Conservation (phyloP, 2,113 vertebrate genomes). For the Aramus guarauna region DNA sequence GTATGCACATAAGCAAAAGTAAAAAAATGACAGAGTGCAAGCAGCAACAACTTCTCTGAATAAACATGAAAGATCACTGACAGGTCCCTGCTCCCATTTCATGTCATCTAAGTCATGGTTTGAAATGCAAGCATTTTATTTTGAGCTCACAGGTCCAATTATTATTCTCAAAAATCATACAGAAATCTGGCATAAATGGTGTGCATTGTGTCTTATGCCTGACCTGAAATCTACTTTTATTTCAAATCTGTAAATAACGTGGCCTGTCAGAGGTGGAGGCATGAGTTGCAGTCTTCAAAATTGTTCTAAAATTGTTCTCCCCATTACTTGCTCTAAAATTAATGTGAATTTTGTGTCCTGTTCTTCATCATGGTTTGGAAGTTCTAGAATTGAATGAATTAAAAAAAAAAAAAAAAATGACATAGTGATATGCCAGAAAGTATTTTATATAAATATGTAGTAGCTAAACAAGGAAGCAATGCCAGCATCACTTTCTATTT, state of each 20-base stretch:
- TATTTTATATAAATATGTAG: neutral
- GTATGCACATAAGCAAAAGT: neutral
- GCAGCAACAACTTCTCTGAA: neutral
- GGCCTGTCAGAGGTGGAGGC: neutral
- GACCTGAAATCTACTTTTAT: neutral
- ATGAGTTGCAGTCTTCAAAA: neutral
- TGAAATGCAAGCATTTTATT: slow-evolving; percentile 7
- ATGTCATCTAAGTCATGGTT: neutral
- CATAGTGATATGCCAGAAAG: neutral
- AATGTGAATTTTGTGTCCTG: neutral
- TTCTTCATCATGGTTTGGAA: neutral
- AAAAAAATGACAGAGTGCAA: slow-evolving; percentile 27
- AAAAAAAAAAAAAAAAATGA: neutral
- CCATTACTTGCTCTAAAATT: neutral
- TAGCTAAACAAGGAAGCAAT: neutral
- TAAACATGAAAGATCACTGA: neutral
- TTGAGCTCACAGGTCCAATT: neutral
- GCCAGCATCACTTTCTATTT: neutral
- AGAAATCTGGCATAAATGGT: neutral
- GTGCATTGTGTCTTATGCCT: neutral
- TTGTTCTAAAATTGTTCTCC: neutral
- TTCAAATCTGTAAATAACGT: neutral
- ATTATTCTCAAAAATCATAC: neutral
- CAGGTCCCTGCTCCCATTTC: neutral
- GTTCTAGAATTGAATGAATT: neutral